Conservation (phyloP, 2,113 vertebrate genomes). For the Mesembrinibis cayennensis region DNA sequence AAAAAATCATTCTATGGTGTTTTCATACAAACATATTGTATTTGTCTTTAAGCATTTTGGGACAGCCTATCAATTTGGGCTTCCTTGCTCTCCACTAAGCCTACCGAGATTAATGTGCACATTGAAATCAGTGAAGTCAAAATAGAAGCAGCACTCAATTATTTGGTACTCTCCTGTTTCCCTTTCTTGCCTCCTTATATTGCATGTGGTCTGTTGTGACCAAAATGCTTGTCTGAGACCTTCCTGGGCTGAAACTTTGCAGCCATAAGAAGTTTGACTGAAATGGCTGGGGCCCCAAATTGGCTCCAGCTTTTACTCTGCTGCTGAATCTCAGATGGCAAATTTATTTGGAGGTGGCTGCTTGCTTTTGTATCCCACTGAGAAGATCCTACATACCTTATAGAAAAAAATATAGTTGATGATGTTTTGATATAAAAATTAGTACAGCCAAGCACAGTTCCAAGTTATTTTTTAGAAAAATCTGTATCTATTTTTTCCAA, state of each 20-base stretch:
- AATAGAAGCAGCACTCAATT: neutral
- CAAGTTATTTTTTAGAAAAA: neutral
- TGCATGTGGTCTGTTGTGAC: neutral
- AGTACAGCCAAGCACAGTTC: neutral
- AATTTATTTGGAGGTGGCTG: neutral
- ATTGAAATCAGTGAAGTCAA: neutral
- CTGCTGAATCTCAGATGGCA: neutral
- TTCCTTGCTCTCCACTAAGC: neutral
- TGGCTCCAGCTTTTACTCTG: neutral
- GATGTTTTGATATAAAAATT: neutral
- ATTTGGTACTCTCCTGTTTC: neutral
- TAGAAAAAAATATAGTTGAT: neutral
- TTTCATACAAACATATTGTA: neutral
- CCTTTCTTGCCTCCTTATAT: neutral
- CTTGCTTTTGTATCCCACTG: neutral
- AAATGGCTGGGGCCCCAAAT: neutral
- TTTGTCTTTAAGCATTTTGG: neutral
- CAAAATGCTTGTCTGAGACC: neutral
- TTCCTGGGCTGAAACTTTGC: neutral
- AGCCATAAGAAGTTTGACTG: neutral
- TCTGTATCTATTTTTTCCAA: neutral
- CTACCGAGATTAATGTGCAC: neutral
- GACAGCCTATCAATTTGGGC: neutral
- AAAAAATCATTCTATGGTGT: rapidly evolving
- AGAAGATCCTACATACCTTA: neutral